Evolutionary conservation across 2,888 invertebrate genomes (phyloP), one percentile per base, ranked within the genome.

Genomic region (Stegophylla sp.): DNA sequence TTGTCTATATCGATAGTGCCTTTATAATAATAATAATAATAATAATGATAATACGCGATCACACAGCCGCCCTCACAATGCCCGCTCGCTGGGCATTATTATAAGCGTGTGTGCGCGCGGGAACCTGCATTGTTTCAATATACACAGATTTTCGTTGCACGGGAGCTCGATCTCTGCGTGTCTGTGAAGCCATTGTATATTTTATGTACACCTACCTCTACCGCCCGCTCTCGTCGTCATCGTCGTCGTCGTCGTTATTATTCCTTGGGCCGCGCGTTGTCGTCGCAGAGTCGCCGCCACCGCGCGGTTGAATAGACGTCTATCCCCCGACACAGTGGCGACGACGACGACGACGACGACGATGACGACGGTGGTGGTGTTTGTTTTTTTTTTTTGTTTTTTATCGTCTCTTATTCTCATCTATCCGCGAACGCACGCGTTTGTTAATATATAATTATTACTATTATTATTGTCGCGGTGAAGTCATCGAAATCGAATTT

Each of bases 141-240:
- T n/a, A n/a, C n/a, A n/a, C n/a, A 56, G 69, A 79, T 79, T 79
- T 79, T 71, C 69, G 79, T 79, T 23, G 76, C 75, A 64, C 75
- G 51, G 75, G 75, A 77, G 76, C 67, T 26, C 73, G 48, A 61
- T 73, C 45, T 61, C 72, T 4, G n/a, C 15, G 34, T 17, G 72
- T 72, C 64, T 48, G 71, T 48, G 71, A 28, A 26, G 53, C 77
- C 59, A 79, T 79, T 79, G 79, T 79, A 34, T 71, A 15, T 63
- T 48, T 17, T 66, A 63, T 43, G 66, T 43, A 20, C 13, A 43
- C 34, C 34, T 76, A 64, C 17, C 34, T 7, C 34, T 76, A 64
- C 17, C 34, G 23, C 1, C 43, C 75, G 51, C 23, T 23, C 53
- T 59, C n/a, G 48, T 34, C 28, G 56, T 59, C 13, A 23, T 74